A percentile compares a stretch with the other conserved stretches of the same genome.
Conservation (phyloP, 2,797 vertebrate genomes). For the Phylloscopus collybita region DNA sequence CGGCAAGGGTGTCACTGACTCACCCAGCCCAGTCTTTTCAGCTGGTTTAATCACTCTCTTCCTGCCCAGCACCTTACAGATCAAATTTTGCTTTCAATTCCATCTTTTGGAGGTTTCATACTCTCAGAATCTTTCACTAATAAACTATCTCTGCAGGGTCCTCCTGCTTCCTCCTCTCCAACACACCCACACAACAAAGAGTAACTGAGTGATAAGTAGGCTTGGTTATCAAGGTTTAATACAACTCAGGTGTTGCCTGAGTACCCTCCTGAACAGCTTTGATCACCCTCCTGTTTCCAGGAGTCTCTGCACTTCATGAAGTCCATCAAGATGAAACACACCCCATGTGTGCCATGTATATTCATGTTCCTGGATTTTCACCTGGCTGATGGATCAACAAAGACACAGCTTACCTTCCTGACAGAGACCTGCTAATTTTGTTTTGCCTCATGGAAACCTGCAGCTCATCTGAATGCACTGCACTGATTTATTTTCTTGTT, state of each 20-base stretch:
- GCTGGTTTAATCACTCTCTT: no score
- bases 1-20: no score
- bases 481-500: constrained; percentile 16
- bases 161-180: no score
- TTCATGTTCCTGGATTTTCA: constrained; percentile 33
- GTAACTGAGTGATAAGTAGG: constrained; percentile 10
- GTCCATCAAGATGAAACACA: constrained; percentile 35
- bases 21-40: no score
- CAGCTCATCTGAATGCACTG: not conserved
- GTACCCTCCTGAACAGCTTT: constrained; percentile 38
- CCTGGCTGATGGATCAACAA: constrained; percentile 21
- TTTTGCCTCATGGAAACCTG: not conserved
- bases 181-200: not conserved
- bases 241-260: not conserved
- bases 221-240: not conserved
- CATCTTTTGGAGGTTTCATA: no score
- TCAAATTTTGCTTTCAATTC: no score
- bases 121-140: no score
- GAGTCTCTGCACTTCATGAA: constrained; percentile 10
- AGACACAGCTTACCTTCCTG: not conserved
- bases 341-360: constrained; percentile 14
- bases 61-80: no score
- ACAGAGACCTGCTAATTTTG: constrained; percentile 50
- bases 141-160: no score
- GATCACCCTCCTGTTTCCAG: constrained; percentile 23